Conservation (phyloP, 2,113 vertebrate species). For the Cairina moschata region DNA sequence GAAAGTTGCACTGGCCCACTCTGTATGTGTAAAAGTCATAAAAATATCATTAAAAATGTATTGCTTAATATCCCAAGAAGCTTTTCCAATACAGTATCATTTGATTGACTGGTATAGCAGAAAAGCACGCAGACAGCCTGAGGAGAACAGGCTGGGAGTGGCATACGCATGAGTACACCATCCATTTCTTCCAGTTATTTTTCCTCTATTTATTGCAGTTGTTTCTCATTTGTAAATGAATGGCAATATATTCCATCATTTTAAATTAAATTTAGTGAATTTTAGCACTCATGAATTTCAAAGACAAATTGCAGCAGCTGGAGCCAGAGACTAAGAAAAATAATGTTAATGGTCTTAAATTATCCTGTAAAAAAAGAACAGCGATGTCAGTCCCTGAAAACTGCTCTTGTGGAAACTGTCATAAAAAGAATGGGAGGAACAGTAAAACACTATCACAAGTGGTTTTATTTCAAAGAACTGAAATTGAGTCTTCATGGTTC, state of each 20-base stretch:
- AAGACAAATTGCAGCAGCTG: slow-evolving; percentile 32
- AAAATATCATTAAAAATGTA: slow-evolving; percentile 33
- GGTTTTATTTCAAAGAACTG: neutral
- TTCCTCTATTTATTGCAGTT: slow-evolving; percentile 21
- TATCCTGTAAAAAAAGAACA: neutral
- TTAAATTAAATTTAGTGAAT: slow-evolving; percentile 72
- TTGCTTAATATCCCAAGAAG: slow-evolving; percentile 13
- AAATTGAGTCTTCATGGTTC: neutral
- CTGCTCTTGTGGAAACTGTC: neutral
- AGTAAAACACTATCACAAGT: neutral
- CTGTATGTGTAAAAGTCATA: neutral
- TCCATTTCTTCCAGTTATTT: slow-evolving; percentile 49
- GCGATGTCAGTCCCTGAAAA: neutral
- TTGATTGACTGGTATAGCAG: slow-evolving; percentile 6
- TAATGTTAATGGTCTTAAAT: slow-evolving; percentile 4
- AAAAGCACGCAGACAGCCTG: slow-evolving; percentile 25
- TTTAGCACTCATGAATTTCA: slow-evolving; percentile 14
- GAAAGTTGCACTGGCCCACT: neutral
- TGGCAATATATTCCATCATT: slow-evolving; percentile 55
- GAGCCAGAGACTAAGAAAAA: slow-evolving; percentile 7
- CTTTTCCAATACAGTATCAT: slow-evolving; percentile 17
- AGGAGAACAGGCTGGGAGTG: slow-evolving; percentile 28
- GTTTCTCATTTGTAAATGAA: slow-evolving; percentile 47
- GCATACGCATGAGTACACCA: slow-evolving; percentile 25
- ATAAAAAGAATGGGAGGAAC: neutral